Conservation (phyloP, 2,888 invertebrate genomes). For the Erebia epiphron region DNA sequence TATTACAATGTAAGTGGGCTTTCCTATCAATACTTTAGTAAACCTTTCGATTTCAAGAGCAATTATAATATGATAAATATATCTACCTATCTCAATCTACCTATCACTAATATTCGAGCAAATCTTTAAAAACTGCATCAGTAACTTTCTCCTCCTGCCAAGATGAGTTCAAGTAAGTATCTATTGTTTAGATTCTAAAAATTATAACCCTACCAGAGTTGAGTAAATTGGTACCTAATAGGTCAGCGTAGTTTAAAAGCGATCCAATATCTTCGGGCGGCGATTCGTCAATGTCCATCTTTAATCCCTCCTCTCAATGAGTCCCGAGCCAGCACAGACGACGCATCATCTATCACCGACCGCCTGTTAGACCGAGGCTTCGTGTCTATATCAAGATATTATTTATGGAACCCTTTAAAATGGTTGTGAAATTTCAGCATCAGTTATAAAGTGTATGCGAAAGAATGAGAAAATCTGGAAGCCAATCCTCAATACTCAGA, state of each 20-base stretch:
- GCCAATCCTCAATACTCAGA: no score
- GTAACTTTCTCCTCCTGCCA: no score
- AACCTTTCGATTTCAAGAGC: not conserved
- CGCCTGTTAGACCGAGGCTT: constrained; percentile 48
- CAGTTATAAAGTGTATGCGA: not conserved
- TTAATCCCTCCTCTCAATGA: constrained; percentile 77
- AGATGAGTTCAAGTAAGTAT: no score
- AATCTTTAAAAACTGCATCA: no score
- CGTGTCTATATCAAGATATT: constrained; percentile 40
- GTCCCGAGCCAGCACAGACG: constrained; percentile 72
- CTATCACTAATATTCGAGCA: no score
- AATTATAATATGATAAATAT: no score
- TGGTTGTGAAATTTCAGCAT: not conserved
- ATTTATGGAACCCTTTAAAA: not conserved
- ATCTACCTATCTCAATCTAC: no score
- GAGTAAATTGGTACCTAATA: constrained; percentile 8
- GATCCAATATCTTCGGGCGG: constrained; percentile 73
- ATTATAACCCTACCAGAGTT: not conserved
- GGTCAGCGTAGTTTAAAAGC: constrained; percentile 65
- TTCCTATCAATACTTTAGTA: not conserved
- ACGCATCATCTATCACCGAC: constrained; percentile 73
- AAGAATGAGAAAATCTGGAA: no score
- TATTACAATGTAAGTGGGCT: not conserved
- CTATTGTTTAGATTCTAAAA: not conserved
- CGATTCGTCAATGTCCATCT: constrained; percentile 78